These are phyloP conservation scores for Sceliomorpha sp. DNA, from an alignment of 2,888 invertebrate species.

Conservation along the genomic window DNA sequence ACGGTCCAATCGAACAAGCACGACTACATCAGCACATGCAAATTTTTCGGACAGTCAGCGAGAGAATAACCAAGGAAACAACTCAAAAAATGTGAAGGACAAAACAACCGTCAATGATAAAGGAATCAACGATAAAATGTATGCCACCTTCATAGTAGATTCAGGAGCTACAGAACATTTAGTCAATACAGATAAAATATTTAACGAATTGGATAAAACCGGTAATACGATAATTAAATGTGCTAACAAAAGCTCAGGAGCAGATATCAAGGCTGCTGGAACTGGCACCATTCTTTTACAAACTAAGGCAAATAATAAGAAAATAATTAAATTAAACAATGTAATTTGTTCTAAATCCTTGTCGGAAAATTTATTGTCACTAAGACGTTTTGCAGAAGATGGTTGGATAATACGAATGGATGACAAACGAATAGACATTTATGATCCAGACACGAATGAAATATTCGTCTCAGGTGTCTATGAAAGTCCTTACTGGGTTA, in stretches of 20 bases:
- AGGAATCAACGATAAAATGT: constrained; percentile 8
- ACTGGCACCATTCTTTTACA: constrained; percentile 46
- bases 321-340: too few relatives aligned
- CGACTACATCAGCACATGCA: too few relatives aligned
- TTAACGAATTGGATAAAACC: constrained; percentile 40
- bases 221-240: constrained; percentile 48
- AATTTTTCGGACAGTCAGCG: too few relatives aligned
- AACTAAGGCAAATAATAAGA: too few relatives aligned
- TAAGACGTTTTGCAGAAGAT: too few relatives aligned
- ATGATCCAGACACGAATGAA: constrained; percentile 20
- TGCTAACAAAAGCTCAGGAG: constrained; percentile 49
- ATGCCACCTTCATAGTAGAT: neutral
- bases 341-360: too few relatives aligned
- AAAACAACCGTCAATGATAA: neutral
- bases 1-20: too few relatives aligned
- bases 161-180: constrained; percentile 59
- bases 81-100: neutral
- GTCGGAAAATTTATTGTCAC: too few relatives aligned
- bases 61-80: too few relatives aligned
- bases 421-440: too few relatives aligned
- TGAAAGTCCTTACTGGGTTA: constrained; percentile 3
- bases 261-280: constrained; percentile 53
- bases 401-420: too few relatives aligned
- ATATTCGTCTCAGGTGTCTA: neutral
- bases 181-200: constrained; percentile 52